These are phyloP conservation scores for Paedocypris sp. DNA, from an alignment of 2,113 vertebrate genomes.

Conservation along the genomic window DNA sequence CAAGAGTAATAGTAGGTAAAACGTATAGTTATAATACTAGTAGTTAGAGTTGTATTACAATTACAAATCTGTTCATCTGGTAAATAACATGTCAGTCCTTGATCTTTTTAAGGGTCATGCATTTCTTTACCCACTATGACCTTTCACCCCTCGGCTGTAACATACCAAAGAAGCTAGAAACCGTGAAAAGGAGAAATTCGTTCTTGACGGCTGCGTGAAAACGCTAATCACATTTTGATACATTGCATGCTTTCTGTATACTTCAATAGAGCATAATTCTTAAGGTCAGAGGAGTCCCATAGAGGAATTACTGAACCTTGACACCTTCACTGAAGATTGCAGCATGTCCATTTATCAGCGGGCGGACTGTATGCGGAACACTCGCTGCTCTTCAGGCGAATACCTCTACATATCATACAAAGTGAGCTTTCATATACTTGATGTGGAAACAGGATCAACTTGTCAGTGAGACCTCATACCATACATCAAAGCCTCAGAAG, in stretches of 20 bases:
- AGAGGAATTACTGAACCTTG: slow-evolving; percentile 43
- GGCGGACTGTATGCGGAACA: slow-evolving; percentile 46
- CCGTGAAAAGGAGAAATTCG: background rate
- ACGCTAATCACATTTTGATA: slow-evolving; percentile 11
- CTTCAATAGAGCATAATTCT: slow-evolving; percentile 42
- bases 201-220: background rate
- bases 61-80: background rate
- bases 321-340: slow-evolving; percentile 47
- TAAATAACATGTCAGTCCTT: background rate
- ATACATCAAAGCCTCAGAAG: slow-evolving; percentile 42
- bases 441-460: slow-evolving; percentile 42
- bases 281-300: slow-evolving; percentile 29
- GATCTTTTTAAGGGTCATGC: background rate
- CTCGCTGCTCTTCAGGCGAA: slow-evolving; percentile 40
- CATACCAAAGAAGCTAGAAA: background rate
- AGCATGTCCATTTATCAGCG: slow-evolving; percentile 49
- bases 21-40: too few relatives aligned
- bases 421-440: slow-evolving; percentile 44
- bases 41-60: background rate
- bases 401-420: slow-evolving; percentile 44
- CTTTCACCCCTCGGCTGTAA: background rate
- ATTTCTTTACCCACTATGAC: background rate
- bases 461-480: slow-evolving; percentile 54
- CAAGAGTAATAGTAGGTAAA: too few relatives aligned
- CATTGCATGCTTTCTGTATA: slow-evolving; percentile 22